These are phyloP conservation scores for Sphaerodactylus townsendi DNA, from an alignment of 2,113 vertebrate species.

Conservation along the genomic window DNA sequence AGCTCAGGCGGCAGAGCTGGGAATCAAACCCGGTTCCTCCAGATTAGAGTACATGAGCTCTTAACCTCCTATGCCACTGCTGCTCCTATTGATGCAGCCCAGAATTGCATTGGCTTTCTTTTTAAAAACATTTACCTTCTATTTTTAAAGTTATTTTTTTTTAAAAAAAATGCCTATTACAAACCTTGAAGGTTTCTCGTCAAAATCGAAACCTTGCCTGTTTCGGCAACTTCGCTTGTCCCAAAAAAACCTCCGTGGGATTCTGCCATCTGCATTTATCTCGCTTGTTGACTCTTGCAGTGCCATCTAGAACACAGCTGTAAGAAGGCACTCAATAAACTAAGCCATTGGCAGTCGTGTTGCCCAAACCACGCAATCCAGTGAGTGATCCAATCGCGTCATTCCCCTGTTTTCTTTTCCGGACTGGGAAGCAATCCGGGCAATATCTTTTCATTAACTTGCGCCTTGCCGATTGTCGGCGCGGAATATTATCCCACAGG, in stretches of 20 bases:
- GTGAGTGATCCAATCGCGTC: slow-evolving; percentile 12
- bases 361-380: slow-evolving; percentile 11
- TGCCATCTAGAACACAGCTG: neutral
- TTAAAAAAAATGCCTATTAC: too few species aligned
- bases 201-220: neutral
- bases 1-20: too few species aligned
- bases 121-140: too few species aligned
- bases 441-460: slow-evolving; percentile 9
- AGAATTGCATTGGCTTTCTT: too few species aligned
- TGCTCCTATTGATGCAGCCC: too few species aligned
- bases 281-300: slow-evolving; percentile 6
- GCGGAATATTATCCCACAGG: slow-evolving; percentile 43
- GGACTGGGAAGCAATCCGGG: slow-evolving; percentile 22
- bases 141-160: too few species aligned
- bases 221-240: neutral
- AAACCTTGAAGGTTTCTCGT: too few species aligned
- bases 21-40: too few species aligned
- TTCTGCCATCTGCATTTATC: neutral
- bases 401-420: slow-evolving; percentile 22
- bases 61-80: too few species aligned
- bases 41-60: too few species aligned
- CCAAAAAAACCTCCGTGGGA: too few species aligned
- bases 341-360: neutral
- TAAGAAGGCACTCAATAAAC: slow-evolving; percentile 9
- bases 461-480: slow-evolving; percentile 26